phyloP scores from a whole-genome alignment of 2,888 invertebrate species.

The Vesta saturnalis region DNA sequence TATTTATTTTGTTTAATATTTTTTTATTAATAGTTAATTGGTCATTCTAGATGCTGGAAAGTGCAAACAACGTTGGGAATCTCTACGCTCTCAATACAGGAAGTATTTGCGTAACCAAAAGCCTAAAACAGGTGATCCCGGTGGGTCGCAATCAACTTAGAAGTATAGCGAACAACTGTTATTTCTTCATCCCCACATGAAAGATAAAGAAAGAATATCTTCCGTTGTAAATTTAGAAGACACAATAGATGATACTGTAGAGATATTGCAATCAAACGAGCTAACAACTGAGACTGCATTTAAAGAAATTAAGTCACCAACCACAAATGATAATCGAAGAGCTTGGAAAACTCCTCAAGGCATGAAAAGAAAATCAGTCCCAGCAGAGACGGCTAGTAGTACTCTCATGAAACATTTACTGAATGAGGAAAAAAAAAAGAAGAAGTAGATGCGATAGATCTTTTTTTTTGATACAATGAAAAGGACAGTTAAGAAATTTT shows the following conservation, averaged over 20 bases:
- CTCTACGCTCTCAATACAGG: slow-evolving; percentile 1
- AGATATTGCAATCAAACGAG: no score
- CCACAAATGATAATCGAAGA: background rate
- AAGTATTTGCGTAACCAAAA: background rate
- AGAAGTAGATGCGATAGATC: background rate
- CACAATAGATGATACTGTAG: background rate
- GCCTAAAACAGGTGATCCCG: background rate
- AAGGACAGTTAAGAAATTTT: background rate
- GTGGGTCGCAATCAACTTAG: background rate
- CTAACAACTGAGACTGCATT: no score
- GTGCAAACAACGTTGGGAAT: slow-evolving; percentile 6
- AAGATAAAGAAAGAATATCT: slow-evolving; percentile 2
- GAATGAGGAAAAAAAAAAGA: background rate
- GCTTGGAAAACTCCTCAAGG: no score
- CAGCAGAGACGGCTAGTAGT: background rate
- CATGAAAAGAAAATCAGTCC: background rate
- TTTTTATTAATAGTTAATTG: no score
- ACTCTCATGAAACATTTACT: background rate
- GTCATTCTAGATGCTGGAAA: background rate
- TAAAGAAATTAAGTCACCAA: no score
- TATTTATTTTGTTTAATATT: no score
- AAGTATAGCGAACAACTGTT: background rate
- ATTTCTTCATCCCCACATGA: background rate
- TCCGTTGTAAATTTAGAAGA: background rate
- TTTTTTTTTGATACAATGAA: background rate